Base-by-base conservation (phyloP, 2,888 invertebrate genomes). In the Alviniconcha strummeri region DNA sequence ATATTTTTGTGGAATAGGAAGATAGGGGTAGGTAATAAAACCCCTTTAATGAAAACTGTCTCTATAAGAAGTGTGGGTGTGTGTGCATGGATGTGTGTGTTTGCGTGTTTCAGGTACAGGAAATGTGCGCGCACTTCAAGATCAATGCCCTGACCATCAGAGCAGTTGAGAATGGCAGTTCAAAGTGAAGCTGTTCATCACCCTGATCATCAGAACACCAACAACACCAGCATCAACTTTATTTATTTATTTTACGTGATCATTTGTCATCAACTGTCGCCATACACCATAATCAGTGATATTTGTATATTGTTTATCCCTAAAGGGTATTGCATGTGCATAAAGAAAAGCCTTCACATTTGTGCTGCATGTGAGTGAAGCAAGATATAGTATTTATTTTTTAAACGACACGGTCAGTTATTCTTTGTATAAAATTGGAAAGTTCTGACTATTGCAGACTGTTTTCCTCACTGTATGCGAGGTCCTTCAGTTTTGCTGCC, bases 41-140 rank as follows among this genome's bases (percentile, higher is more conserved):
- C 64, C 64, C 15, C 15, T 64, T 3, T 64, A 64, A 13, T 64
- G 9, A 15, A 13, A 13, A 13, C 64, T 64, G 9, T 64, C 15
- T 3, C 15, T 64, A 13, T 13, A 9, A 64, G 1, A 4, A 64
- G 15, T 64, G 64, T 36, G 36, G 0, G 36, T 36, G 36, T 36
- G 64, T 64, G 64, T 78, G 17, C 9, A 36, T 78, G 5, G n/a
- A 2, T 57, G 78, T 3, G 78, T 57, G 75, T 75, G n/a, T 72
- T 9, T 72, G 72, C 17, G 75, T 75, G 75, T 52, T 19, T 54
- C 94, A 98, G 98, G 98, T 98, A n/a, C 96, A 96, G 90, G 97
- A 98, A 94, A 98, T 98, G 98, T 98, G 98, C 93, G 95, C 96
- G 87, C 98, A 98, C 94, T 98, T 98, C 94, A 96, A 96, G 91